phyloP scores from a whole-genome alignment of 1,140 invertebrate genomes.

The Brachionus koreanus region DNA sequence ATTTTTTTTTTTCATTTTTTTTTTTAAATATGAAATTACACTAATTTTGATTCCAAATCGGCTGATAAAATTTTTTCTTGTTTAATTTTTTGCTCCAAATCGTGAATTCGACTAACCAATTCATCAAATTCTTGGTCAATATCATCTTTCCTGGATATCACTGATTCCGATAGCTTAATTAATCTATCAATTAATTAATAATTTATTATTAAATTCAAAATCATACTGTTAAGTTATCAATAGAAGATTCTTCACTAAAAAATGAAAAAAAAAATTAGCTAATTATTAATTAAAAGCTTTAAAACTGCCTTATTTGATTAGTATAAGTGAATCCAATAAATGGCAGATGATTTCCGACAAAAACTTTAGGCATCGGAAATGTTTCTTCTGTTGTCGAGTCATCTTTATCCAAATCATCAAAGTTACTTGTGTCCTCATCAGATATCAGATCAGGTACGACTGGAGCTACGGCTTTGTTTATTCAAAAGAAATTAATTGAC shows the following conservation, averaged over 20 bases:
- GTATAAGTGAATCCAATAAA: constrained; percentile 98
- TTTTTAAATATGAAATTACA: constrained; percentile 47
- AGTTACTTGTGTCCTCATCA: constrained; percentile 96
- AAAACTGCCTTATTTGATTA: constrained; percentile 62
- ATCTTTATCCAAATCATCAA: constrained; percentile 72
- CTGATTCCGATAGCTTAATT: background rate
- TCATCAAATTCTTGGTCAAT: constrained; percentile 47
- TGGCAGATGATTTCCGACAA: constrained; percentile 94
- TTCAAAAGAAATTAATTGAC: background rate
- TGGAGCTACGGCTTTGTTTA: constrained; percentile 72
- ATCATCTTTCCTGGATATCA: background rate
- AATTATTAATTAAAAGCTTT: background rate
- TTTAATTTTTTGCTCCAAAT: constrained; percentile 52
- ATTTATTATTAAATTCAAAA: background rate
- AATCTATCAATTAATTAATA: background rate
- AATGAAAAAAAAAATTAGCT: background rate
- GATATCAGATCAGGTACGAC: constrained; percentile 88
- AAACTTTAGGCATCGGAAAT: constrained; percentile 91
- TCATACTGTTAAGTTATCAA: constrained; percentile 23
- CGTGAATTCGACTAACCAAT: constrained; percentile 49
- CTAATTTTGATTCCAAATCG: constrained; percentile 53
- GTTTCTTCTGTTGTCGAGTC: constrained; percentile 71
- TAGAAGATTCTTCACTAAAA: constrained; percentile 57
- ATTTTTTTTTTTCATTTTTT: background rate
- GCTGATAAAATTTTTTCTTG: constrained; percentile 48